These are phyloP conservation scores for Python bivittatus DNA, from an alignment of 2,113 vertebrate species.

Conservation along the genomic window DNA sequence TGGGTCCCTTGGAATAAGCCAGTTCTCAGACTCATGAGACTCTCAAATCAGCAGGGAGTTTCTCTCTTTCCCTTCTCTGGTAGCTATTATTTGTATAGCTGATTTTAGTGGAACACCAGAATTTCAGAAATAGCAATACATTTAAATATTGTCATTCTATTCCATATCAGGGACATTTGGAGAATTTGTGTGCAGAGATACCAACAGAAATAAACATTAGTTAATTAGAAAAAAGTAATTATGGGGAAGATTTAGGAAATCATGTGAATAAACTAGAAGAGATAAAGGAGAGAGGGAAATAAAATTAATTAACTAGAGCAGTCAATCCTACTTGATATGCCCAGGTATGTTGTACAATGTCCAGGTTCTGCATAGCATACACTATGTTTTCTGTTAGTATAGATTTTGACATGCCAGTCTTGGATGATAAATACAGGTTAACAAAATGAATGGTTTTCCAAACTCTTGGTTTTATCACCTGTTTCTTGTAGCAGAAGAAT, in stretches of 20 bases:
- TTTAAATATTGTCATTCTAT: neutral
- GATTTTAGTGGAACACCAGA: neutral
- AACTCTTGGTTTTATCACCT: too few species aligned
- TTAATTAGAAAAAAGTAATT: neutral
- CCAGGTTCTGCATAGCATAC: too few species aligned
- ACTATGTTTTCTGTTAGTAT: too few species aligned
- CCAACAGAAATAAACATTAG: neutral
- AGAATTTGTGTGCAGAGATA: neutral
- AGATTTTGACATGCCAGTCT: too few species aligned
- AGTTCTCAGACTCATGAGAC: too few species aligned
- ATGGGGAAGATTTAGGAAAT: neutral
- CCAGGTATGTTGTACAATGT: too few species aligned
- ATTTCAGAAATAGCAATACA: neutral
- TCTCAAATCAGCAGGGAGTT: too few species aligned
- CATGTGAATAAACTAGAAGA: neutral
- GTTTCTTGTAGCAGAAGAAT: too few species aligned
- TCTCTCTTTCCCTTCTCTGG: neutral
- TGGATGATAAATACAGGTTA: too few species aligned
- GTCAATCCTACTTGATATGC: too few species aligned
- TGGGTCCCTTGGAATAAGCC: too few species aligned
- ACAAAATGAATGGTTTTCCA: too few species aligned
- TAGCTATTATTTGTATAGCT: neutral
- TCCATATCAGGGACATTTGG: neutral
- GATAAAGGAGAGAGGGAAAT: neutral
- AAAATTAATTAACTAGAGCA: neutral